phyloP scores from a whole-genome alignment of 2,113 vertebrate species.

The Sturnira hondurensis region DNA sequence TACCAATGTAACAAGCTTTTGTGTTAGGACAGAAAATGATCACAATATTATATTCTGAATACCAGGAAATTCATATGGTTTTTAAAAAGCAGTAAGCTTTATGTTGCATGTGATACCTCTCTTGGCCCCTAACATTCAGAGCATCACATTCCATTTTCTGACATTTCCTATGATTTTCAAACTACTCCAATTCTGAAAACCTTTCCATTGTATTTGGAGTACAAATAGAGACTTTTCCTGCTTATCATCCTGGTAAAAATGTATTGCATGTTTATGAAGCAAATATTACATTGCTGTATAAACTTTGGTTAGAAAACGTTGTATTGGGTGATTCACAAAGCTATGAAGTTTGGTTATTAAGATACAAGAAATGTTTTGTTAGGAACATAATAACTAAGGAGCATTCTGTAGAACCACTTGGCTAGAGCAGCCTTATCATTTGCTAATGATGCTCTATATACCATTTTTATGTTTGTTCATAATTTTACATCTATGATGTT shows the following conservation, averaged over 20 bases:
- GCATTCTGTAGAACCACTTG: background rate
- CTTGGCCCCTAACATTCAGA: background rate
- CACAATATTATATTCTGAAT: background rate
- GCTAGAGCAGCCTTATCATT: background rate
- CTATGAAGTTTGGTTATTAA: background rate
- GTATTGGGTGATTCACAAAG: background rate
- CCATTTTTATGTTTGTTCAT: background rate
- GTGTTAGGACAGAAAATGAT: background rate
- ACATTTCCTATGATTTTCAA: background rate
- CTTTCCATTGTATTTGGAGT: background rate
- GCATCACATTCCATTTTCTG: background rate
- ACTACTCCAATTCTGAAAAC: background rate
- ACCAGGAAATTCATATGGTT: background rate
- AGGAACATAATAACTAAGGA: background rate
- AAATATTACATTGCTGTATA: background rate
- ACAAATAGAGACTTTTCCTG: background rate
- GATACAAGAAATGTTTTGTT: background rate
- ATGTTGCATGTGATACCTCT: background rate
- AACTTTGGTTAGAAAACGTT: background rate
- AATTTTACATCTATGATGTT: background rate
- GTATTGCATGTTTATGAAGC: background rate
- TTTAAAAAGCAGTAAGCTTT: background rate
- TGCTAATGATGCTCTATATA: background rate
- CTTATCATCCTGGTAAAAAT: background rate
- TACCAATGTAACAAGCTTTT: background rate